Conservation (phyloP, 2,797 vertebrate genomes). For the Thaleichthys pacificus region DNA sequence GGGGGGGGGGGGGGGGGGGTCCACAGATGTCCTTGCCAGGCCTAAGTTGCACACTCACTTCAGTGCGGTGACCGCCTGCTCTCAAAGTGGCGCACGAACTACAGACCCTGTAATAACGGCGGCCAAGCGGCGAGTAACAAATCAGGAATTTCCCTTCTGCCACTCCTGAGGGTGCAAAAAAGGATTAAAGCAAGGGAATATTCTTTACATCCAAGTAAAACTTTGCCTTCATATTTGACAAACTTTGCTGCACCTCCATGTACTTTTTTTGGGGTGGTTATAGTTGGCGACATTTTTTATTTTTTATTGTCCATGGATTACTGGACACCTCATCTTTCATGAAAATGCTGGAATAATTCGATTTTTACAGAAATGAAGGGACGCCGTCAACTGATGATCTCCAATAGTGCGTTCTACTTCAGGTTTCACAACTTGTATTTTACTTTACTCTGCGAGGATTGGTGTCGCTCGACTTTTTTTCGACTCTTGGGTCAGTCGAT, state of each 20-base stretch:
- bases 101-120: constrained; percentile 48
- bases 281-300: background rate
- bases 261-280: constrained; percentile 1
- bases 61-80: constrained; percentile 25
- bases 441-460: constrained; percentile 44
- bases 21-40: constrained; percentile 15
- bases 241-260: background rate
- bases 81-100: constrained; percentile 46
- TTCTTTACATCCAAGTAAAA: constrained; percentile 36
- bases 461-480: constrained; percentile 47
- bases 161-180: constrained; percentile 74
- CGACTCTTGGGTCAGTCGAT: constrained; percentile 47
- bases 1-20: constrained; percentile 1
- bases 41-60: constrained; percentile 56
- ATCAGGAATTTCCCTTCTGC: constrained; percentile 83
- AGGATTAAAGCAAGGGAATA: constrained; percentile 57
- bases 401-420: constrained; percentile 39
- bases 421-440: constrained; percentile 51
- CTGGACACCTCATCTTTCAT: constrained; percentile 19
- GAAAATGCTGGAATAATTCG: background rate
- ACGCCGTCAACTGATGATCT: constrained; percentile 2
- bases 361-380: constrained; percentile 23
- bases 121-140: constrained; percentile 80
- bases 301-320: constrained; percentile 22
- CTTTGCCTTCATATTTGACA: background rate